Base-by-base conservation (phyloP, 2,113 vertebrate genomes). In the Polypterus senegalus region DNA sequence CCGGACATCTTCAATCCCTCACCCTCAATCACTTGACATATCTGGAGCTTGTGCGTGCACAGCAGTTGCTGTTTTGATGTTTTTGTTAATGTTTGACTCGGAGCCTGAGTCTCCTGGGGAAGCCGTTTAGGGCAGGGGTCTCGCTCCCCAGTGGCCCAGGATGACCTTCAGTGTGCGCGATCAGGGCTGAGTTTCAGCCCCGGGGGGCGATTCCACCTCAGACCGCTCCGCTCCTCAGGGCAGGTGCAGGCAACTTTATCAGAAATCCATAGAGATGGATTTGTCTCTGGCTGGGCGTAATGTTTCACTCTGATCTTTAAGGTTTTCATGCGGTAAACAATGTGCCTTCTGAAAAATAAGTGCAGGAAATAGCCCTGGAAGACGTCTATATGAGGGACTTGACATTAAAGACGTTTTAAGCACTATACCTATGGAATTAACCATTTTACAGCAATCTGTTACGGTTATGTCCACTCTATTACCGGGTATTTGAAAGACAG, bases 51-150 rank as follows among this genome's bases (percentile, higher is more conserved):
- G 47, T 55, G 58, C 62, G 48, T 48, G 54, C 61, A 62, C 65
- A 70, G 61, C 61, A 67, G 70, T 60, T 68, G 65, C 46, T 65
- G 65, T 69, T 76, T 76, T 74, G 72, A 76, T 74, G 74, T 76
- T 74, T 72, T 72, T 72, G 72, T 74, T 69, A 56, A 67, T 60
- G 67, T 63, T 66, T 76, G 72, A 74, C 74, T 72, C 69, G 64
- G 67, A 72, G 64, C 72, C 72, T 66, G 59, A 66, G 70, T 74
- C 69, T 57, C 67, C 70, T 76, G 63, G 68, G 74, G 73, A n/a
- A n/a, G n/a, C n/a, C n/a, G n/a, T n/a, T n/a, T n/a, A n/a, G 72
- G 72, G 73, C 72, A 76, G 72, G 67, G 74, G 70, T 71, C 69
- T 66, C 57, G 55, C 73, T 68, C 63, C 72, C 65, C 63, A 51